Conservation (phyloP, 2,888 invertebrate genomes). For the Tyria jacobaeae region DNA sequence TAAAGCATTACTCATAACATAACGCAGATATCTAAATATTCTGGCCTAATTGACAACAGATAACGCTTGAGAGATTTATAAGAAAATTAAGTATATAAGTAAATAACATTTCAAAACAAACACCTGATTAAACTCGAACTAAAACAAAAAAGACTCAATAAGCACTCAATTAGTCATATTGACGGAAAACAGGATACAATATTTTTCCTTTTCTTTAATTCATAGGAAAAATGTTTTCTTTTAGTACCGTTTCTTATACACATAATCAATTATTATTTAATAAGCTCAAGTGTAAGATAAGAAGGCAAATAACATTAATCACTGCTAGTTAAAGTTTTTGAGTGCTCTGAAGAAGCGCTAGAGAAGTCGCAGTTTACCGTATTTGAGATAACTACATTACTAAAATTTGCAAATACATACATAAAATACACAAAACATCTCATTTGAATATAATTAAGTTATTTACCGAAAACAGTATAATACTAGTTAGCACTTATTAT, state of each 20-base stretch:
- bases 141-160: background rate
- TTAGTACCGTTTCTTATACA: too few relatives aligned
- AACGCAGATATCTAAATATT: background rate
- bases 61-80: background rate
- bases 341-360: background rate
- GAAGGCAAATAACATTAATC: background rate
- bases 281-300: too few relatives aligned
- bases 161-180: background rate
- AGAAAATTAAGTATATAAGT: background rate
- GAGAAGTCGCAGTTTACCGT: background rate
- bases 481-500: too few relatives aligned
- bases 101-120: background rate
- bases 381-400: background rate
- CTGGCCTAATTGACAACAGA: background rate
- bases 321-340: background rate
- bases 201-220: background rate
- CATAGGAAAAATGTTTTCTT: too few relatives aligned
- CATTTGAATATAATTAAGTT: too few relatives aligned
- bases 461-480: too few relatives aligned
- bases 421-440: background rate
- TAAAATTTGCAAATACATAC: background rate
- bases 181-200: background rate
- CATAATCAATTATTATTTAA: too few relatives aligned
- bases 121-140: background rate
- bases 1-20: background rate